phyloP scores from a whole-genome alignment of 2,113 vertebrate species.

The Numenius arquata region DNA sequence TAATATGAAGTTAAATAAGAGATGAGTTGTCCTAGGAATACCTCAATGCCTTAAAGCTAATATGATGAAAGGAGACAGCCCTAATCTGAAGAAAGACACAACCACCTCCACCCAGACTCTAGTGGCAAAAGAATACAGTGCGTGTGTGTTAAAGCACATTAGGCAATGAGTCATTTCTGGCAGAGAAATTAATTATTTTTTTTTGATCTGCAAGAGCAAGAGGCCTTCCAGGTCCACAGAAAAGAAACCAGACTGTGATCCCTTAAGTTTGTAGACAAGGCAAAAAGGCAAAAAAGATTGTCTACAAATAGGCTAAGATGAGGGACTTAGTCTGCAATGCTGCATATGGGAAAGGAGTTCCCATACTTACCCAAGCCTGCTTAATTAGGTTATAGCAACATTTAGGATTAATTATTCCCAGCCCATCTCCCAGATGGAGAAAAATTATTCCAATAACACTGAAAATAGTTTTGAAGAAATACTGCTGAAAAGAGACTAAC shows the following conservation, averaged over 20 bases:
- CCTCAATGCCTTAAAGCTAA: background rate
- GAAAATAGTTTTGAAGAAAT: background rate
- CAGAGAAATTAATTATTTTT: background rate
- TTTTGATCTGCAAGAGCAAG: background rate
- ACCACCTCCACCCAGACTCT: background rate
- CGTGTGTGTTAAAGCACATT: background rate
- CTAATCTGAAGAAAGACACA: background rate
- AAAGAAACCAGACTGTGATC: background rate
- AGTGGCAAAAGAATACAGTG: background rate
- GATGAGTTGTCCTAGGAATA: constrained; percentile 1
- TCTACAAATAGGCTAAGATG: background rate
- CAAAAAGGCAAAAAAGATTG: background rate
- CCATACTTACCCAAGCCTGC: background rate
- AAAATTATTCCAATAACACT: background rate
- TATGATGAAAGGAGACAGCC: constrained; percentile 5
- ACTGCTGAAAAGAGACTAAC: background rate
- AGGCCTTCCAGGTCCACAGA: background rate
- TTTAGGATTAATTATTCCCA: background rate
- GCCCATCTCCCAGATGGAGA: background rate
- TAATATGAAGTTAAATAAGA: background rate
- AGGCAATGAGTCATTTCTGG: constrained; percentile 10
- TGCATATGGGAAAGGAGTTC: background rate
- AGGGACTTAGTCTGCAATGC: background rate
- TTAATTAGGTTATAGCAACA: background rate
- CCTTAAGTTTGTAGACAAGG: background rate